phyloP scores from a whole-genome alignment of 2,888 invertebrate genomes.

The Hartigia nigra region DNA sequence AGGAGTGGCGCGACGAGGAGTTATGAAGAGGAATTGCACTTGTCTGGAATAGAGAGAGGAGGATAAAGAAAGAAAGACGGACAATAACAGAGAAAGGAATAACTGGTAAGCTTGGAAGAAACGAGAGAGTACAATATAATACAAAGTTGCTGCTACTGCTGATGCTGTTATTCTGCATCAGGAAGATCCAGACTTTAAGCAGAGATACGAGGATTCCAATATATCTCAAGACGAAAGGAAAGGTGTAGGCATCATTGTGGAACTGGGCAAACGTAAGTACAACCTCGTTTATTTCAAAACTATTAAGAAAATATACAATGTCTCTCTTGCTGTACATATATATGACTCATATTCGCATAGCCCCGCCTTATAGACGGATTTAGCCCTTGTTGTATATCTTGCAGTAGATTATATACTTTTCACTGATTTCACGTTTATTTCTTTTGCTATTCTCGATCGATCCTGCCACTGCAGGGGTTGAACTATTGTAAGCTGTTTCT shows the following conservation, averaged over 20 bases:
- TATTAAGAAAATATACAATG: background rate
- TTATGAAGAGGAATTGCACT: conserved; percentile 9
- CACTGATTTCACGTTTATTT: background rate
- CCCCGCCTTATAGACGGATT: background rate
- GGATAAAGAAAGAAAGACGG: conserved; percentile 11
- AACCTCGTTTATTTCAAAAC: background rate
- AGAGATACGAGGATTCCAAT: background rate
- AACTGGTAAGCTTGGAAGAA: background rate
- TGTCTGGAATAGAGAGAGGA: background rate
- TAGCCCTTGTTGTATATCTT: background rate
- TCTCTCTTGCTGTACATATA: background rate
- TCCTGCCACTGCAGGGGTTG: background rate
- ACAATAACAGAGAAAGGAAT: background rate
- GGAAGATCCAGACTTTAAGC: background rate
- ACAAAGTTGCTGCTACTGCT: background rate
- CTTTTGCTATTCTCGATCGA: background rate
- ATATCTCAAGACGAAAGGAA: background rate
- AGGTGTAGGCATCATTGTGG: background rate
- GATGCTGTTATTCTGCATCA: background rate
- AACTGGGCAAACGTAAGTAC: background rate
- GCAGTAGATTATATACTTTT: background rate
- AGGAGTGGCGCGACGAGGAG: conserved; percentile 7
- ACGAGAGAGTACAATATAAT: background rate
- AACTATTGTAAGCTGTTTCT: background rate
- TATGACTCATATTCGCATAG: background rate